A percentile compares a stretch with the other conserved stretches of the same genome.
Conservation (phyloP, 2,113 vertebrate genomes). For the Acanthisitta chloris region DNA sequence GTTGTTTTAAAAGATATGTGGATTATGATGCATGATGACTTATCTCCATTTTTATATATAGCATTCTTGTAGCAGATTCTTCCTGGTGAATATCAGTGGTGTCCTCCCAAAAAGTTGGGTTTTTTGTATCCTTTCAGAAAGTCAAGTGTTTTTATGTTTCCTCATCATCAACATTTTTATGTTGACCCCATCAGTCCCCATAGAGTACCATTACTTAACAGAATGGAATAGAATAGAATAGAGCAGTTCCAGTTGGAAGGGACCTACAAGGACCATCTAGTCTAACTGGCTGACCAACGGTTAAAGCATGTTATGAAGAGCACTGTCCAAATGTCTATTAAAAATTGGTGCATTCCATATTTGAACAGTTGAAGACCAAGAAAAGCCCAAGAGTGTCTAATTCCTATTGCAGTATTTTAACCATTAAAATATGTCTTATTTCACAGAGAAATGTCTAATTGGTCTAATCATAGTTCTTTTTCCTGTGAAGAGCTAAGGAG, state of each 20-base stretch:
- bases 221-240: not conserved
- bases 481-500: not conserved
- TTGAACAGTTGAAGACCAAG: not conserved
- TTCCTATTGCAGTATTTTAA: not conserved
- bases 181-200: not conserved
- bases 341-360: not conserved
- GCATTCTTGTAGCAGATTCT: not conserved
- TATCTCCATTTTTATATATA: not conserved
- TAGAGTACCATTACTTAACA: not conserved
- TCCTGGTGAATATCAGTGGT: not conserved
- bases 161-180: too few species aligned
- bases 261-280: not conserved
- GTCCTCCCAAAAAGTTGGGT: accelerated
- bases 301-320: not conserved
- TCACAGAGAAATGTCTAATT: not conserved
- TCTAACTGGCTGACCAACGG: not conserved
- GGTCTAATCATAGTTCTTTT: not conserved
- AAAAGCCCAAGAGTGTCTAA: not conserved
- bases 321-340: not conserved
- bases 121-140: not conserved
- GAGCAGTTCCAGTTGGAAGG: not conserved
- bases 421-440: not conserved
- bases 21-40: not conserved
- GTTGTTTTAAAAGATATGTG: not conserved
- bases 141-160: not conserved